Conservation (phyloP, 2,888 invertebrate species). For the Rutpela maculata region DNA sequence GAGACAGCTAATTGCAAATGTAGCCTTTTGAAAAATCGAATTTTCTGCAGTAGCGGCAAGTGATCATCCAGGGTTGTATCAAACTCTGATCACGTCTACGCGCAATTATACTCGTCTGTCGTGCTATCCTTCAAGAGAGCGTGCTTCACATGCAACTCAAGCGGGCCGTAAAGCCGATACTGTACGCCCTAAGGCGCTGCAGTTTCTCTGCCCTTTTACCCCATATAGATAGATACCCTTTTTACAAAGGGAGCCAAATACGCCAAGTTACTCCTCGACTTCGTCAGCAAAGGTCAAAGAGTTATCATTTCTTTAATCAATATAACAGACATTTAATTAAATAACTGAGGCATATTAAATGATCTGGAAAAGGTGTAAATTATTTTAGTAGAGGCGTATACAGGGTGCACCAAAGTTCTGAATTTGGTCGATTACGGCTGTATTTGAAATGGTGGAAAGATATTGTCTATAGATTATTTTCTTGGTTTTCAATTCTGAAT, state of each 20-base stretch:
- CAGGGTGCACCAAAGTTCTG: no score
- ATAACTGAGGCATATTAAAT: no score
- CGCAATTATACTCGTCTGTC: conserved; percentile 70
- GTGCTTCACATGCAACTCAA: conserved; percentile 66
- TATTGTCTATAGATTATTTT: no score
- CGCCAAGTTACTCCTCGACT: not conserved
- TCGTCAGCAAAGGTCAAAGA: not conserved
- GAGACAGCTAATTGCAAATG: conserved; percentile 49
- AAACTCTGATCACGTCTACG: conserved; percentile 67
- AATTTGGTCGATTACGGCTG: no score
- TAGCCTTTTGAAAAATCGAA: conserved; percentile 55
- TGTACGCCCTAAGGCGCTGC: conserved; percentile 34
- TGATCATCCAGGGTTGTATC: conserved; percentile 55
- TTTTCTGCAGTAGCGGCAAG: conserved; percentile 51
- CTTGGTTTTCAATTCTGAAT: no score
- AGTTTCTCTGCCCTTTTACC: conserved; percentile 28
- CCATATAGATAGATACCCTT: not conserved
- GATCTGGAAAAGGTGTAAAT: no score
- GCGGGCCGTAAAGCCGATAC: conserved; percentile 43
- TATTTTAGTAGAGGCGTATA: no score
- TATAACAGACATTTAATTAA: no score
- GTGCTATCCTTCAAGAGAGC: conserved; percentile 68
- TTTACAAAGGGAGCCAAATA: not conserved
- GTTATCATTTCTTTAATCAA: no score
- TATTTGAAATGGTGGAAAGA: no score